Conservation (phyloP, 2,888 invertebrate species). For the Dryobota labecula region DNA sequence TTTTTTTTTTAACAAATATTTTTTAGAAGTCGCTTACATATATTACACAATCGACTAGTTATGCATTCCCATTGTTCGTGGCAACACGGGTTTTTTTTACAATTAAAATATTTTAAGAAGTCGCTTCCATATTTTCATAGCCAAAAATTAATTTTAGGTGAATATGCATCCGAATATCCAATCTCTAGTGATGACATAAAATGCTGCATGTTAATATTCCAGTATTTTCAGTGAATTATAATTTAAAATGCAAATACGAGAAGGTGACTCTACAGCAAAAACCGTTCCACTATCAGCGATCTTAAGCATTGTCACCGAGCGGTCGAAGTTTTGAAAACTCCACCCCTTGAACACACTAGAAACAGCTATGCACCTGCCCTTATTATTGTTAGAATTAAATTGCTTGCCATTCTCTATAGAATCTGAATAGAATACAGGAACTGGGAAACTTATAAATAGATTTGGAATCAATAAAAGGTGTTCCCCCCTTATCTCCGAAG, state of each 20-base stretch:
- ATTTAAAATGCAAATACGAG: background rate
- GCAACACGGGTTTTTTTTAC: too few species aligned
- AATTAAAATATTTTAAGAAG: too few species aligned
- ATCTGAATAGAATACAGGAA: background rate
- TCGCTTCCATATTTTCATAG: too few species aligned
- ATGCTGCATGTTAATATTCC: background rate
- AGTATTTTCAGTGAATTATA: background rate
- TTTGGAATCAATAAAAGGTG: background rate
- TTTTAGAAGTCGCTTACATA: too few species aligned
- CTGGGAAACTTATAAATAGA: background rate
- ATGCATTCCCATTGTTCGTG: too few species aligned
- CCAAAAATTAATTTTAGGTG: too few species aligned
- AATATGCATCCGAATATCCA: too few species aligned
- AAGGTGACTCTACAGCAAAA: background rate
- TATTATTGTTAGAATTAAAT: conserved; percentile 2
- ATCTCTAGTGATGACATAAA: too few species aligned
- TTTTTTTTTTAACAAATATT: too few species aligned
- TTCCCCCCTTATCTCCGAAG: too few species aligned
- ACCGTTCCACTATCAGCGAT: conserved; percentile 14
- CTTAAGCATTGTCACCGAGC: background rate
- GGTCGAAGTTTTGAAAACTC: conserved; percentile 8
- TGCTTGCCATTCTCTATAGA: conserved; percentile 8
- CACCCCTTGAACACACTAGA: background rate
- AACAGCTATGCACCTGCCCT: conserved; percentile 9
- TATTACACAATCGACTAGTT: too few species aligned